These are phyloP conservation scores for Drosophila quadrilineata DNA, from an alignment of 1,140 invertebrate species.

Conservation along the genomic window DNA sequence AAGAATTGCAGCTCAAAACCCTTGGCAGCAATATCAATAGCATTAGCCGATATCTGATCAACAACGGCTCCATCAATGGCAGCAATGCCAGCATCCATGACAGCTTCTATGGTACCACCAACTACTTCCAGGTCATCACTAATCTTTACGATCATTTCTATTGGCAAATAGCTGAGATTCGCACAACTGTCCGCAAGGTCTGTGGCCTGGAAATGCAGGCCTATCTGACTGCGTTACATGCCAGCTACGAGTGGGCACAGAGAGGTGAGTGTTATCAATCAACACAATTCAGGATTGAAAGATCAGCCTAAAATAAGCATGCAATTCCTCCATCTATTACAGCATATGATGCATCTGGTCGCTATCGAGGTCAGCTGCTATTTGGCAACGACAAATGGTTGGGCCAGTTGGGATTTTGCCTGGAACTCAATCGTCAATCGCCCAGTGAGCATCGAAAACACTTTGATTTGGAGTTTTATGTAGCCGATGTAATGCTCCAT, in stretches of 20 bases:
- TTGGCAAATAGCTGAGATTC: slow-evolving; percentile 73
- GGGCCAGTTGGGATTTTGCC: slow-evolving; percentile 83
- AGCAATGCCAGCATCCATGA: slow-evolving; percentile 52
- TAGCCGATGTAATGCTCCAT: slow-evolving; percentile 56
- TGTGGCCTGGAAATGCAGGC: slow-evolving; percentile 75
- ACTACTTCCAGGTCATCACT: slow-evolving; percentile 75
- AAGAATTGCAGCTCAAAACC: slow-evolving; percentile 62
- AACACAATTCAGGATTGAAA: background rate
- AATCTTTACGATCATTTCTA: slow-evolving; percentile 80
- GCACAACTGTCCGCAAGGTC: slow-evolving; percentile 59
- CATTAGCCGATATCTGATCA: slow-evolving; percentile 55
- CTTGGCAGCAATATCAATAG: slow-evolving; percentile 68
- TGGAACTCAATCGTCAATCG: slow-evolving; percentile 68
- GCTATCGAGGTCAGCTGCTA: slow-evolving; percentile 89
- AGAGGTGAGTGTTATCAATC: slow-evolving; percentile 58
- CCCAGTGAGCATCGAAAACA: slow-evolving; percentile 61
- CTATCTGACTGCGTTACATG: slow-evolving; percentile 70
- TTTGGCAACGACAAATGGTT: slow-evolving; percentile 93
- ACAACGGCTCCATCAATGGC: slow-evolving; percentile 22
- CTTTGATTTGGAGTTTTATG: slow-evolving; percentile 71
- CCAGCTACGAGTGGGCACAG: slow-evolving; percentile 73
- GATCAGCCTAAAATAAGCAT: no score
- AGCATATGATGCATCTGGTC: slow-evolving; percentile 92
- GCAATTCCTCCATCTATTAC: background rate
- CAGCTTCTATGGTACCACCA: slow-evolving; percentile 58